Evolutionary conservation across 2,797 vertebrate species (phyloP), one percentile per base, ranked within the genome.

Genomic region (Takifugu ocellatus): DNA sequence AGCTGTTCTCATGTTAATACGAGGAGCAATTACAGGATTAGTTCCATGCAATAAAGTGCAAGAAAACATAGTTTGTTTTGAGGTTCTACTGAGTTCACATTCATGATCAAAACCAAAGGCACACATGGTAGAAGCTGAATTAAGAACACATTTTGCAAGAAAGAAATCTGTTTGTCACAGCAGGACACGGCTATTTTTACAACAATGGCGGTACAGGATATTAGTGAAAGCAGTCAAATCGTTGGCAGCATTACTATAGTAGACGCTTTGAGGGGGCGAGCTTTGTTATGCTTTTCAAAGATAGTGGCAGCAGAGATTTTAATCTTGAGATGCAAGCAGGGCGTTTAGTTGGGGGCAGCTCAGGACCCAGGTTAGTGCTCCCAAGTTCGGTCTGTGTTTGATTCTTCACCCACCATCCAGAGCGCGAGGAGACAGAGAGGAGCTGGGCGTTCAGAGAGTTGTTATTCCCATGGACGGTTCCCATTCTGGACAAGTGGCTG

Each of bases 401-500:
- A 29, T 75, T 74, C 80, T 78, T 72, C 81, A 92, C 91, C 90
- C 91, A 93, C 92, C 91, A 89, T 93, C 91, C 88, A 81, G 80
- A 88, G 78, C 77, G 78, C 78, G 82, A 80, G 83, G 76, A 79
- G 74, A 75, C 66, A 75, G 68, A 77, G 83, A 72, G 66, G 75
- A 75, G 77, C 74, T 56, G 77, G 68, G 54, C 49, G 70, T 86
- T 92, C 21, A 92, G 81, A 93, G 91, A 80, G 91, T 92, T 70
- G 91, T 92, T 83, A 92, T 90, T 84, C 92, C 92, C 90, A 93
- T 91, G 84, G 92, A 90, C 1, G 89, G 91, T 85, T 93, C 92
- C 91, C 91, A 92, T 78, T 93, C 92, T 75, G 92, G 92, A 80
- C 91, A 93, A 70, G 91, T 86, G 70, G 91, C 91, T 24, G 90